Evolutionary conservation across 2,888 invertebrate species (phyloP), one percentile per base, ranked within the genome.

Genomic region (Ectemnius lituratus): DNA sequence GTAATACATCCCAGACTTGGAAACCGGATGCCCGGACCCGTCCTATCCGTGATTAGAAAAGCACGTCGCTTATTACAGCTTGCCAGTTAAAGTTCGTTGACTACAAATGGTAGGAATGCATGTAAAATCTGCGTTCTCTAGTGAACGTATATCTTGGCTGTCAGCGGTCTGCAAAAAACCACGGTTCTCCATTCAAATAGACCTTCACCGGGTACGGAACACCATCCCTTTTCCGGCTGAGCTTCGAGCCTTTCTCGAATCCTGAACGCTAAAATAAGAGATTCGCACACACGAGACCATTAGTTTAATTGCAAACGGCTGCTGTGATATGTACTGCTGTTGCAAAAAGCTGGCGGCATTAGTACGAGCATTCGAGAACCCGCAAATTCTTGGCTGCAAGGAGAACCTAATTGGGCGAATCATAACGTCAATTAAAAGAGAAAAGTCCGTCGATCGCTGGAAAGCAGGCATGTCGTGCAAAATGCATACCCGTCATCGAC

Each of bases 371-470:
- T 16, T 52, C 8, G 8, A 6, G 37, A 6, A 37, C 8, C 2
- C 1, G 11, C 4, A 8, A 37, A 8, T 37, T 37, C 37, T 37
- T 37, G 37, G 11, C 11, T 37, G 37, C 8, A 6, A 37, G 11
- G 37, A 8, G 37, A 16, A 8, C 14, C 60, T 63, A 71, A 69
- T 64, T 62, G 6, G 57, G 45, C 37, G 18, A 56, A 5, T 4
- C n/a, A n/a, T 2, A 5, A 11, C 45, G 59, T 66, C 57, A 79
- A 78, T 83, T 80, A 81, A 70, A 61, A 28, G 79, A 74, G 80
- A 83, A 82, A 85, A 80, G 76, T 46, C 23, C 1, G 16, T 62
- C 14, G 70, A 64, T 69, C 72, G 77, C 73, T 76, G 59, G 77
- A 81, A 73, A 83, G 78, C 64, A 63, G 27, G 23, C 23, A 23